These are phyloP conservation scores for Habrosyne pyritoides DNA, from an alignment of 2,888 invertebrate species.

Conservation along the genomic window DNA sequence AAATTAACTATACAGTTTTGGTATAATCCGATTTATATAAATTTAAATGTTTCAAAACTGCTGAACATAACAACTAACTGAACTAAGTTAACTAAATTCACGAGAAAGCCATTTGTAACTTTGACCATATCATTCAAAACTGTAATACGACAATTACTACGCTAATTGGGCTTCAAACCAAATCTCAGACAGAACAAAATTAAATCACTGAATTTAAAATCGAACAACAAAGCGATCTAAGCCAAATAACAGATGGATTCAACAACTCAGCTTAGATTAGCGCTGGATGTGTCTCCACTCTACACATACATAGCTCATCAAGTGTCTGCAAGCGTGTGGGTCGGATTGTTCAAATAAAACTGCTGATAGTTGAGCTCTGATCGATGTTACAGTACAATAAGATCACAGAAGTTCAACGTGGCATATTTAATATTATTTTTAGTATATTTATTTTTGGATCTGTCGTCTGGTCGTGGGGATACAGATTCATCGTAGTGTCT, in stretches of 20 bases:
- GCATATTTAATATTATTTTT: background rate
- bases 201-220: background rate
- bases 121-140: no score
- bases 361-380: slow-evolving; percentile 2
- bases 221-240: background rate
- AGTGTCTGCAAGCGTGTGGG: background rate
- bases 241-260: background rate
- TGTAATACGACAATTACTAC: no score
- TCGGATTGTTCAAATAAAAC: slow-evolving; percentile 4
- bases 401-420: background rate
- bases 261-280: background rate
- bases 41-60: no score
- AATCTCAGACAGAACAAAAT: background rate
- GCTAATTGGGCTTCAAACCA: no score
- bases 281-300: background rate
- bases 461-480: no score
- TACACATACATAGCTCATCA: background rate
- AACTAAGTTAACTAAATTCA: no score
- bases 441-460: no score
- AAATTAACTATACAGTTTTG: no score
- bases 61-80: no score
- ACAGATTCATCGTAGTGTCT: no score
- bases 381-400: background rate
- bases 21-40: no score
- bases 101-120: no score